phyloP scores from a whole-genome alignment of 2,797 vertebrate genomes.

The Myripristis jacobus region DNA sequence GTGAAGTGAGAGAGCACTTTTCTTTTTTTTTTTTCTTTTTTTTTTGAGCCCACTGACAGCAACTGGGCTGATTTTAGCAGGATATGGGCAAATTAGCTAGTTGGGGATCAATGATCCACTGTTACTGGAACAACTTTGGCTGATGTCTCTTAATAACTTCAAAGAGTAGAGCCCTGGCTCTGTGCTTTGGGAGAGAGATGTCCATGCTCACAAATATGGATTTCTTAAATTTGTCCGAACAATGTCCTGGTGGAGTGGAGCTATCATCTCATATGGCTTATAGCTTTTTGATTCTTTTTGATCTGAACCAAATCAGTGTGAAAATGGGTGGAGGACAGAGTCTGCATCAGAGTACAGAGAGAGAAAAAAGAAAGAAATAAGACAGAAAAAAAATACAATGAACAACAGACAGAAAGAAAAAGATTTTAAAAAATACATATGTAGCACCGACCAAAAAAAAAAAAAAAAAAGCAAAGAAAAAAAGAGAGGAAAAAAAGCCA shows the following conservation, averaged over 20 bases:
- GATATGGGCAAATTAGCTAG: background rate
- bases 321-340: background rate
- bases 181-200: background rate
- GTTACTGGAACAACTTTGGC: slow-evolving; percentile 1
- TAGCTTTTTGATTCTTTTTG: background rate
- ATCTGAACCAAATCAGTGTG: background rate
- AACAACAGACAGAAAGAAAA: background rate
- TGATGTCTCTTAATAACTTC: background rate
- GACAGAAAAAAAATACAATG: background rate
- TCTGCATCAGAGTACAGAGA: slow-evolving; percentile 7
- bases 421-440: too few relatives aligned
- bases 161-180: background rate
- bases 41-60: background rate
- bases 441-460: background rate
- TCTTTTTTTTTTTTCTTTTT: too few relatives aligned
- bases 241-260: background rate
- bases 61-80: slow-evolving; percentile 7
- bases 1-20: slow-evolving; percentile 8
- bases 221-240: background rate
- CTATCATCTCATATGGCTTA: slow-evolving; percentile 4
- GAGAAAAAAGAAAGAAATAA: slow-evolving; percentile 1
- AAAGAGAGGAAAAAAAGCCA: background rate
- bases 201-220: background rate
- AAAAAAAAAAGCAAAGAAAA: background rate
- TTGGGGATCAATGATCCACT: slow-evolving; percentile 8